These are phyloP conservation scores for Ophion obscuratus DNA, from an alignment of 2,888 invertebrate species.

Conservation along the genomic window DNA sequence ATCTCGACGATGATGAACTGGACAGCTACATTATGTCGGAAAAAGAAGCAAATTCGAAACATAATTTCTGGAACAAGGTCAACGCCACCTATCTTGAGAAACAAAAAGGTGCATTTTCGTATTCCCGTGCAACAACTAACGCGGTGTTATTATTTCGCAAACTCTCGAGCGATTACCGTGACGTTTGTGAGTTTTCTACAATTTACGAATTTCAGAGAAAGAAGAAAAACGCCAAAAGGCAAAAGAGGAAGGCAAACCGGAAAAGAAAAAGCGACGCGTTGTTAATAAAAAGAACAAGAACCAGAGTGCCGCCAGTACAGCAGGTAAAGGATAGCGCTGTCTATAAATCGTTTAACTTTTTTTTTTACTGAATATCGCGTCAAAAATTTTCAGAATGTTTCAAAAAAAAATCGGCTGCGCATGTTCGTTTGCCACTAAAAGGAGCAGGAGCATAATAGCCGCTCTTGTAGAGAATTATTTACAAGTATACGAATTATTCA, in stretches of 20 bases:
- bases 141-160: neutral
- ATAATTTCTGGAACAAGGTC: slow-evolving; percentile 93
- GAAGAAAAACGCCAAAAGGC: slow-evolving; percentile 92
- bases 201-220: slow-evolving; percentile 87
- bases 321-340: slow-evolving; percentile 79
- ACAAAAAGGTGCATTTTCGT: slow-evolving; percentile 88
- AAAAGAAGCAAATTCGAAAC: slow-evolving; percentile 92
- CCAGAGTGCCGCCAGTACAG: slow-evolving; percentile 87
- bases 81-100: slow-evolving; percentile 95
- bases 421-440: too few species aligned
- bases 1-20: slow-evolving; percentile 95
- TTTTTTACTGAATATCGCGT: neutral
- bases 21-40: slow-evolving; percentile 93
- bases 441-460: too few species aligned
- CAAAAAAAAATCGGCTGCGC: neutral
- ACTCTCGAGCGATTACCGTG: neutral
- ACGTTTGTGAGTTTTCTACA: neutral
- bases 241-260: slow-evolving; percentile 94
- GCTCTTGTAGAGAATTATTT: too few species aligned
- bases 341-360: neutral
- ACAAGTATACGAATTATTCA: neutral
- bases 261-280: slow-evolving; percentile 91
- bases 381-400: neutral
- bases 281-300: slow-evolving; percentile 87
- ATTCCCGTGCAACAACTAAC: neutral